These are phyloP conservation scores for Toxostoma redivivum DNA, from an alignment of 2,113 vertebrate species.

Conservation along the genomic window DNA sequence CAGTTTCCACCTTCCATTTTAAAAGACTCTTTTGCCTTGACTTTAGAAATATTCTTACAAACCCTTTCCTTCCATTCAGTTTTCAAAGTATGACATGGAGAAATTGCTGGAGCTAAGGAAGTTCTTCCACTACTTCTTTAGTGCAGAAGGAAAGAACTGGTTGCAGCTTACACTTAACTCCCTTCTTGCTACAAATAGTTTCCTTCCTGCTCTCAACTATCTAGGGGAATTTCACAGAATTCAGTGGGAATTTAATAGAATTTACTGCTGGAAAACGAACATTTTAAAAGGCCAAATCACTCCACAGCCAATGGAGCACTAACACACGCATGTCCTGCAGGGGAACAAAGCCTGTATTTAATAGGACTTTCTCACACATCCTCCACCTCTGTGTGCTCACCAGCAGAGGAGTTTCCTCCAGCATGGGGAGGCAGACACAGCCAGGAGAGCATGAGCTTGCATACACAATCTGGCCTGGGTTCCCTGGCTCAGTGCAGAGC, in stretches of 20 bases:
- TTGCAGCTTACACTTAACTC: not conserved
- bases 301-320: not conserved
- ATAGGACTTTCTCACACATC: not conserved
- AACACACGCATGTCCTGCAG: accelerated
- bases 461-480: not conserved
- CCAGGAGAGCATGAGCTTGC: not conserved
- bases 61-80: not conserved
- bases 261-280: not conserved
- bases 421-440: accelerated
- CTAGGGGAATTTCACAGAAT: not conserved
- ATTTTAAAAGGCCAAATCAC: not conserved
- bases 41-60: not conserved
- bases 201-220: not conserved
- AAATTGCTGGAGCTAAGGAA: not conserved
- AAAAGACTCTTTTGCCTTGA: not conserved
- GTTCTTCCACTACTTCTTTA: not conserved
- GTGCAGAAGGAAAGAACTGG: not conserved
- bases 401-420: not conserved
- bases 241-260: not conserved
- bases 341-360: not conserved
- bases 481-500: not conserved
- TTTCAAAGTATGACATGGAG: not conserved
- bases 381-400: not conserved
- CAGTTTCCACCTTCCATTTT: not conserved
- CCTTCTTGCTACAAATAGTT: not conserved